Percentiles rank a stretch among this genome's conserved stretches.
Conservation (phyloP, 2,113 vertebrate species). For the Hystrix brachyura region DNA sequence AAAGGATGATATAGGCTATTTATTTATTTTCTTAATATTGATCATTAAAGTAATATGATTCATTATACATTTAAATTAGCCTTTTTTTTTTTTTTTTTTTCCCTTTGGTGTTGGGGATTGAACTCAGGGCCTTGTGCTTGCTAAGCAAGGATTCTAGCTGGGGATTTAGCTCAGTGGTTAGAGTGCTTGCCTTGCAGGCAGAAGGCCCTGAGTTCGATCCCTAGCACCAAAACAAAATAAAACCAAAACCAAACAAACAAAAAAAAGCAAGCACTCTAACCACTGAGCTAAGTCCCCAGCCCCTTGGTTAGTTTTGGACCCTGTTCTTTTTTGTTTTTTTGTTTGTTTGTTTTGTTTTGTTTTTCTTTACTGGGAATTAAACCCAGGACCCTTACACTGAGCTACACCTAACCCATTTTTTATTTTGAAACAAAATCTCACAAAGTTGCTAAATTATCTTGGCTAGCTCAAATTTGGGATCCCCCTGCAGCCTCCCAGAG, state of each 20-base stretch:
- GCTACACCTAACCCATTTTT: not conserved
- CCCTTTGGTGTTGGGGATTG: too few species aligned
- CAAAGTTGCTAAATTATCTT: not conserved
- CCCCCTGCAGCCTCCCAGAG: not conserved
- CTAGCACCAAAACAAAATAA: too few species aligned
- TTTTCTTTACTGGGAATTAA: not conserved
- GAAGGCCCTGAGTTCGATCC: too few species aligned
- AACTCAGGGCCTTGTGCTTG: too few species aligned
- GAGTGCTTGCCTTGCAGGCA: too few species aligned
- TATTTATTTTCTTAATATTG: not conserved
- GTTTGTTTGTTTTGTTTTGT: not conserved
- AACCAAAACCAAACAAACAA: too few species aligned
- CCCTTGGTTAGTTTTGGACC: not conserved
- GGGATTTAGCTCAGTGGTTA: too few species aligned
- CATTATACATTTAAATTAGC: constrained; percentile 38
- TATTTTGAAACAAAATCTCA: not conserved
- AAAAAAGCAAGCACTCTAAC: too few species aligned
- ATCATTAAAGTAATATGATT: constrained; percentile 50
- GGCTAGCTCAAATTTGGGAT: not conserved
- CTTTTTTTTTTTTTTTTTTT: not conserved
- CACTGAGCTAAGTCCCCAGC: too few species aligned
- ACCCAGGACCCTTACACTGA: not conserved
- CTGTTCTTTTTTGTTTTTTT: not conserved
- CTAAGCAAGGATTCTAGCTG: too few species aligned
- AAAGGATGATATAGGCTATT: constrained; percentile 15